phyloP scores from a whole-genome alignment of 2,797 vertebrate genomes.

The Sebastes itinus region DNA sequence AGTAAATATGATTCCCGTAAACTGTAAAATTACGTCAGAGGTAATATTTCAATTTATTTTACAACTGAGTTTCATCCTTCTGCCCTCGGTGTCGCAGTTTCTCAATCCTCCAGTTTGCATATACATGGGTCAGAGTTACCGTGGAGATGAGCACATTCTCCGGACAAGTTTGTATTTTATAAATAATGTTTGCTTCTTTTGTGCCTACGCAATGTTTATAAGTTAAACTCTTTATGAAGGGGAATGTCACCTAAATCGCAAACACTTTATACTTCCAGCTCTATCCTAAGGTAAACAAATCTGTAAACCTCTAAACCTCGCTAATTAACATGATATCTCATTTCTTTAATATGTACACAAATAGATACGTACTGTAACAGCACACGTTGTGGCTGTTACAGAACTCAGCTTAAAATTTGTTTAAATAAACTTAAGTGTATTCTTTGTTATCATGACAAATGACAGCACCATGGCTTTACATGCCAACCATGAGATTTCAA shows the following conservation, averaged over 20 bases:
- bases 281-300: too few species aligned
- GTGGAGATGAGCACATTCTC: background rate
- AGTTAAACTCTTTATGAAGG: too few species aligned
- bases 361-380: background rate
- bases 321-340: too few species aligned
- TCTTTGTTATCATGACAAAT: background rate
- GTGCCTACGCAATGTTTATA: background rate
- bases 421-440: background rate
- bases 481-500: too few species aligned
- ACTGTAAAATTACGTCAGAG: background rate
- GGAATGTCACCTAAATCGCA: too few species aligned
- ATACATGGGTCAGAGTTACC: background rate
- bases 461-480: accelerated
- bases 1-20: background rate
- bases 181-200: background rate
- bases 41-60: too few species aligned
- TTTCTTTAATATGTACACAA: background rate
- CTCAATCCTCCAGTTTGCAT: background rate
- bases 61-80: background rate
- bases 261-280: too few species aligned
- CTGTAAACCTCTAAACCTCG: too few species aligned
- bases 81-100: background rate
- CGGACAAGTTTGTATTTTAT: background rate
- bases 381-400: background rate
- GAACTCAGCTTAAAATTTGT: background rate